Evolutionary conservation across 2,797 vertebrate genomes (phyloP).

Genomic region (Pangasius larnaudii): DNA sequence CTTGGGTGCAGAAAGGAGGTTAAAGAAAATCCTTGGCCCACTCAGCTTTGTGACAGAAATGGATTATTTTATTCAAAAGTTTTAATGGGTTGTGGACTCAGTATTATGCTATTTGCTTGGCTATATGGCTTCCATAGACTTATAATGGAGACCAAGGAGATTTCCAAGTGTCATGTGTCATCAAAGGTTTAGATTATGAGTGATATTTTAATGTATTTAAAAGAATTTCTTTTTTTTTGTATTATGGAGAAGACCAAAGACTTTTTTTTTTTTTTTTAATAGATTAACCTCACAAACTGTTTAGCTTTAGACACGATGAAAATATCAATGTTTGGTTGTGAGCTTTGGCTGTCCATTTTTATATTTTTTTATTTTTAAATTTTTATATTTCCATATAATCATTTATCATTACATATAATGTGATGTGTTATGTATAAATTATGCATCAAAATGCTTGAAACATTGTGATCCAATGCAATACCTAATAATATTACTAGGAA

Average conservation of each 20-base stretch:
- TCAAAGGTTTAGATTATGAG: neutral
- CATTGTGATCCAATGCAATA: neutral
- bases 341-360: neutral
- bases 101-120: slow-evolving; percentile 28
- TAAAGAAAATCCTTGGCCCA: slow-evolving; percentile 85
- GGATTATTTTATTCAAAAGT: slow-evolving; percentile 61
- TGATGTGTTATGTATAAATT: neutral
- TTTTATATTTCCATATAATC: too few species aligned
- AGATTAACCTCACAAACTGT: neutral
- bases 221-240: neutral
- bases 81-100: slow-evolving; percentile 26
- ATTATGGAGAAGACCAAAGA: neutral
- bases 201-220: neutral
- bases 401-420: neutral
- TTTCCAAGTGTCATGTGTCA: neutral
- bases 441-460: neutral
- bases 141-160: neutral
- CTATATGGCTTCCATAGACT: neutral
- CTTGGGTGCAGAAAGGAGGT: slow-evolving; percentile 79
- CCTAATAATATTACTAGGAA: neutral
- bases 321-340: neutral
- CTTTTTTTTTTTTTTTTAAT: neutral
- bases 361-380: too few species aligned
- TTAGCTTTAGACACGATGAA: neutral
- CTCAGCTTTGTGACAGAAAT: slow-evolving; percentile 75